Evolutionary conservation across 1,140 invertebrate genomes (phyloP).

Genomic region (Anastrepha ludens): DNA sequence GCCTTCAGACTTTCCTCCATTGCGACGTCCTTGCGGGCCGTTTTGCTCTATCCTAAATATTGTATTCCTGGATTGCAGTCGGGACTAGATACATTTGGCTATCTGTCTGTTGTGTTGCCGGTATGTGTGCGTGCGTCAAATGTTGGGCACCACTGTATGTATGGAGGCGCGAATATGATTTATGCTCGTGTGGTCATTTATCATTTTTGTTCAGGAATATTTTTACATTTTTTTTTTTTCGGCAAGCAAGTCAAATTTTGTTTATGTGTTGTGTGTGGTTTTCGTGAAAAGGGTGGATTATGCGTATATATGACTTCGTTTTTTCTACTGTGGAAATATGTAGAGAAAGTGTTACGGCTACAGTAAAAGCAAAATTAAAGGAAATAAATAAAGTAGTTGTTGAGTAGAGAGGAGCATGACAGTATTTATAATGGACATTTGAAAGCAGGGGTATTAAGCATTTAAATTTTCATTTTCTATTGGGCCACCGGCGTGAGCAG

Average conservation of each 20-base stretch:
- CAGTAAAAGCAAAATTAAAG: too few relatives aligned
- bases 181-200: slow-evolving; percentile 54
- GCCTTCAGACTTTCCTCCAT: neutral
- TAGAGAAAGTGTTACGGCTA: neutral
- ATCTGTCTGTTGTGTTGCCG: neutral
- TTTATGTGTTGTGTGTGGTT: neutral
- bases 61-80: slow-evolving; percentile 9
- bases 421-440: too few relatives aligned
- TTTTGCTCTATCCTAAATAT: neutral
- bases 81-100: neutral
- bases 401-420: too few relatives aligned
- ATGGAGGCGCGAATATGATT: slow-evolving; percentile 51
- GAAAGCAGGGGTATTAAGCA: too few relatives aligned
- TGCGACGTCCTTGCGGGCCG: neutral
- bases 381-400: too few relatives aligned
- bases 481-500: too few relatives aligned
- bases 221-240: neutral
- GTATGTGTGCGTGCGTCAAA: slow-evolving; percentile 4
- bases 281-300: neutral
- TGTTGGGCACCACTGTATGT: neutral
- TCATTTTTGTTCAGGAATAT: slow-evolving; percentile 43
- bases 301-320: neutral
- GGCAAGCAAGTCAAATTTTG: neutral
- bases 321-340: neutral
- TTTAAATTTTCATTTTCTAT: too few relatives aligned